phyloP scores from a whole-genome alignment of 1,140 invertebrate species.

The Bombus impatiens region DNA sequence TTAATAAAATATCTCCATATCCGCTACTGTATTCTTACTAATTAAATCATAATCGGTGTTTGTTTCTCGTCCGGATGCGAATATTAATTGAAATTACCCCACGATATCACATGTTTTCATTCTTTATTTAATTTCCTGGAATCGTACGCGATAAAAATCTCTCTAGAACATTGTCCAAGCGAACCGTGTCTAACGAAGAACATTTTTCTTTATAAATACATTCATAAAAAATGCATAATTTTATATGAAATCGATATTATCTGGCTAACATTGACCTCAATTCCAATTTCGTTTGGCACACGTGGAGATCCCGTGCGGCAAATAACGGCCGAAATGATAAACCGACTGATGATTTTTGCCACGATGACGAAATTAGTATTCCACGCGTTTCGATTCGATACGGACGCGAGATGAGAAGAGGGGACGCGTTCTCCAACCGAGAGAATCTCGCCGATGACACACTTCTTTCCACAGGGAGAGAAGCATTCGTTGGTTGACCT shows the following conservation, averaged over 20 bases:
- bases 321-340: neutral
- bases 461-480: constrained; percentile 8
- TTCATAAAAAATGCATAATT: neutral
- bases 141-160: neutral
- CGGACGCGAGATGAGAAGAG: neutral
- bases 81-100: neutral
- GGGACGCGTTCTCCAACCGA: neutral
- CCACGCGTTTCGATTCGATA: constrained; percentile 1
- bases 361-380: constrained; percentile 15
- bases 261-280: neutral
- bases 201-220: neutral
- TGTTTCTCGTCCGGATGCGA: neutral
- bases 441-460: constrained; percentile 30
- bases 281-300: neutral
- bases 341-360: neutral
- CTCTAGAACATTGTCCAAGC: neutral
- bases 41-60: neutral
- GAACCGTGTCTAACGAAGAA: constrained; percentile 21
- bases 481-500: constrained; percentile 40
- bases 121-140: neutral
- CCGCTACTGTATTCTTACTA: neutral
- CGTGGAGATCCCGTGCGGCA: neutral
- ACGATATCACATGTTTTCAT: neutral
- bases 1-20: neutral
- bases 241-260: constrained; percentile 1